Conservation (phyloP, 2,113 vertebrate genomes). For the Amazona vittata region DNA sequence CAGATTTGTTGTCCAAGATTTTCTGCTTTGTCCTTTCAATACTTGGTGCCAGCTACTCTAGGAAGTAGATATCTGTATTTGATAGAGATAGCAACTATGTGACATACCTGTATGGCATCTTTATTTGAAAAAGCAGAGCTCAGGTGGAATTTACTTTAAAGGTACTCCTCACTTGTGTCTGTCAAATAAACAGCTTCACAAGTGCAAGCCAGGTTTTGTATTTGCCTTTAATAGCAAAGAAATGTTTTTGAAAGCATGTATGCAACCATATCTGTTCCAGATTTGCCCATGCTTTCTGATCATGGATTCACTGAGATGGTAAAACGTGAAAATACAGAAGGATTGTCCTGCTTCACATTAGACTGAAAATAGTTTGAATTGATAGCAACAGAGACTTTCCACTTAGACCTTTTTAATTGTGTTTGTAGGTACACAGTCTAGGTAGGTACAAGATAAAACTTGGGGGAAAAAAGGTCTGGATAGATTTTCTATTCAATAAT, state of each 20-base stretch:
- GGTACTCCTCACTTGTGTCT: background rate
- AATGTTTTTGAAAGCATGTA: background rate
- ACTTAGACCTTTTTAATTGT: background rate
- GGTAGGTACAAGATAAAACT: too few species aligned
- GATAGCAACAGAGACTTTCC: background rate
- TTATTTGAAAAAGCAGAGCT: background rate
- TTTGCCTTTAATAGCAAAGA: background rate
- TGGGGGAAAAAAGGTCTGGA: background rate
- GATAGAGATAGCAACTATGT: background rate
- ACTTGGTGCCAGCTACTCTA: background rate
- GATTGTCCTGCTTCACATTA: background rate
- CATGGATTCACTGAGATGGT: background rate
- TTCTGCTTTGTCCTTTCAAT: background rate
- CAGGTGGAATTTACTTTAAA: background rate
- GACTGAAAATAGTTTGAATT: background rate
- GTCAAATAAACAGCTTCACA: background rate
- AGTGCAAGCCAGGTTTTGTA: background rate
- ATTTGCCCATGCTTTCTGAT: background rate
- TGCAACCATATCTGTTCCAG: accelerated
- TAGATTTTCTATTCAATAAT: background rate
- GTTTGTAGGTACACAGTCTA: background rate
- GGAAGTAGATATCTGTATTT: background rate
- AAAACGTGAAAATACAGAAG: background rate
- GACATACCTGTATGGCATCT: accelerated
- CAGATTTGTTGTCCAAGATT: background rate